Evolutionary conservation across 2,113 vertebrate species (phyloP).

Genomic region (Andinoacara biseriatus): DNA sequence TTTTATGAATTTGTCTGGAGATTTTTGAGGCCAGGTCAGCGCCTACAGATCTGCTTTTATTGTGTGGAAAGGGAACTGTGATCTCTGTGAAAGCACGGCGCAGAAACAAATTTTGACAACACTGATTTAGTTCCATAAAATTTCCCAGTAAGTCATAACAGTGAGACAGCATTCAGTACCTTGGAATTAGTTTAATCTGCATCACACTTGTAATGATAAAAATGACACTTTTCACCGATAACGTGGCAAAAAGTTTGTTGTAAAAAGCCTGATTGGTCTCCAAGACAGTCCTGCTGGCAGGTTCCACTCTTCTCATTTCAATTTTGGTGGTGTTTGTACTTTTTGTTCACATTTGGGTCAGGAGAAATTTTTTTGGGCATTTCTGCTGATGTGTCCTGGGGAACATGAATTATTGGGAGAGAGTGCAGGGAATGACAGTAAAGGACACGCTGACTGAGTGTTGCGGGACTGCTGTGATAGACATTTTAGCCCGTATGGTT

Average conservation of each 20-base stretch:
- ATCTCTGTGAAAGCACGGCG: background rate
- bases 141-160: background rate
- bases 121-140: background rate
- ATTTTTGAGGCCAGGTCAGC: background rate
- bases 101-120: background rate
- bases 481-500: background rate
- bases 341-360: background rate
- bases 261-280: background rate
- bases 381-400: background rate
- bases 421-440: background rate
- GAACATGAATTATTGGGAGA: background rate
- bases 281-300: fast-evolving
- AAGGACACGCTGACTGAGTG: background rate
- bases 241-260: too few species aligned
- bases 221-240: too few species aligned
- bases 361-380: background rate
- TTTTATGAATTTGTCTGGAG: background rate
- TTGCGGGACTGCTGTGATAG: background rate
- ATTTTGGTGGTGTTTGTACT: background rate
- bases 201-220: too few species aligned
- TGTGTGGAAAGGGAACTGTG: background rate
- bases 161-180: background rate
- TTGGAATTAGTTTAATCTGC: background rate
- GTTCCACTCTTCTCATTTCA: fast-evolving
- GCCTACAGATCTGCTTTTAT: background rate